Evolutionary conservation across 2,888 invertebrate genomes (phyloP).

Genomic region (Orthonevra nobilis): DNA sequence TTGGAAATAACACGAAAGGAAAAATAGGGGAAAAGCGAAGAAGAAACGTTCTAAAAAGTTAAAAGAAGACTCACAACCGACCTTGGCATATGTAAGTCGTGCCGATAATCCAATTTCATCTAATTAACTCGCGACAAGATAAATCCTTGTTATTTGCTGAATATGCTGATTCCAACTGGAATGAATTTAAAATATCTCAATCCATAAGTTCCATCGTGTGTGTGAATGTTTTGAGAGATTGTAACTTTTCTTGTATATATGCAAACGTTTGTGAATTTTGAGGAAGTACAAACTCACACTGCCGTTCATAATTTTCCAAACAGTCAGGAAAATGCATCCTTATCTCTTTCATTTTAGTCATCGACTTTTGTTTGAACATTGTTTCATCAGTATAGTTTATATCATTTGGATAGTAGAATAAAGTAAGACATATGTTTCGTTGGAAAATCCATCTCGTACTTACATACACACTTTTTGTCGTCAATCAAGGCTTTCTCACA

Average conservation of each 20-base stretch:
- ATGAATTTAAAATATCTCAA: neutral
- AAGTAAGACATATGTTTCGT: too few relatives aligned
- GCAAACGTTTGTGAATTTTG: slow-evolving; percentile 14
- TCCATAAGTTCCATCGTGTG: neutral
- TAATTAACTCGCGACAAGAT: slow-evolving; percentile 43
- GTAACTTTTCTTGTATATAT: too few relatives aligned
- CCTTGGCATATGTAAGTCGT: slow-evolving; percentile 41
- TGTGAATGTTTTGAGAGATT: neutral
- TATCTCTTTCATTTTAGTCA: too few relatives aligned
- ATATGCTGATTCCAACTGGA: slow-evolving; percentile 40
- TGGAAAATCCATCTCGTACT: too few relatives aligned
- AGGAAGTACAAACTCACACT: too few relatives aligned
- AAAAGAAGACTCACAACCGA: slow-evolving; percentile 18
- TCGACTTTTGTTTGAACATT: too few relatives aligned
- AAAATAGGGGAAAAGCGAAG: neutral
- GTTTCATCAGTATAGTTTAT: too few relatives aligned
- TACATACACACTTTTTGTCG: too few relatives aligned
- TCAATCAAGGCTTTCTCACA: too few relatives aligned
- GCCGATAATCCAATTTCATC: slow-evolving; percentile 30
- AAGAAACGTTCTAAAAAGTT: slow-evolving; percentile 13
- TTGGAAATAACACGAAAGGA: slow-evolving; percentile 16
- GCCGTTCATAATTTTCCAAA: too few relatives aligned
- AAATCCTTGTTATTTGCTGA: neutral
- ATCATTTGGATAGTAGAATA: too few relatives aligned
- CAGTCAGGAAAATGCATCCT: too few relatives aligned